Evolutionary conservation across 2,797 vertebrate genomes (phyloP).

Genomic region (Tadarida brasiliensis): DNA sequence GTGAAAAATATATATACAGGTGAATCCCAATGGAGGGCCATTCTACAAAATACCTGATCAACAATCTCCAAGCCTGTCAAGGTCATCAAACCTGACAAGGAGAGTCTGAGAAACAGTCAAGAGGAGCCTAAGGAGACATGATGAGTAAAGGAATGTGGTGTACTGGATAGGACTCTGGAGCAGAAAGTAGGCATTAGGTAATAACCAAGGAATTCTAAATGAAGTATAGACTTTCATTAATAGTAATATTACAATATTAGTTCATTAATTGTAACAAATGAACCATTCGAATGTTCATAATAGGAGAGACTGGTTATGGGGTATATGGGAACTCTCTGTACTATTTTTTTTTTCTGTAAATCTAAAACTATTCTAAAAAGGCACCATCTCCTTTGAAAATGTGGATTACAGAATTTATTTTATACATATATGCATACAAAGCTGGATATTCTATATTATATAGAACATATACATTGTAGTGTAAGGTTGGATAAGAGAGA

Average conservation of each 20-base stretch:
- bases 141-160: background rate
- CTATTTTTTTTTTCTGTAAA: background rate
- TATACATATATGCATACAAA: background rate
- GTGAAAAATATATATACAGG: background rate
- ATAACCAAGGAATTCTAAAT: background rate
- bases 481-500: background rate
- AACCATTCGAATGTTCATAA: background rate
- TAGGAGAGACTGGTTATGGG: background rate
- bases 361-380: background rate
- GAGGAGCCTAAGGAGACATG: background rate
- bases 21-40: background rate
- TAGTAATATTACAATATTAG: background rate
- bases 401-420: background rate
- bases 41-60: background rate
- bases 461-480: background rate
- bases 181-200: background rate
- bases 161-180: background rate
- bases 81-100: background rate
- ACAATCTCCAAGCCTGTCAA: background rate
- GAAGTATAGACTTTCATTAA: background rate
- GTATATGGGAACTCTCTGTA: background rate
- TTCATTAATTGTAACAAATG: background rate
- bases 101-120: background rate
- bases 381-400: background rate
- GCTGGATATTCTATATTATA: background rate